Evolutionary conservation across 2,888 invertebrate genomes (phyloP).

Genomic region (Tenodera sinensis): DNA sequence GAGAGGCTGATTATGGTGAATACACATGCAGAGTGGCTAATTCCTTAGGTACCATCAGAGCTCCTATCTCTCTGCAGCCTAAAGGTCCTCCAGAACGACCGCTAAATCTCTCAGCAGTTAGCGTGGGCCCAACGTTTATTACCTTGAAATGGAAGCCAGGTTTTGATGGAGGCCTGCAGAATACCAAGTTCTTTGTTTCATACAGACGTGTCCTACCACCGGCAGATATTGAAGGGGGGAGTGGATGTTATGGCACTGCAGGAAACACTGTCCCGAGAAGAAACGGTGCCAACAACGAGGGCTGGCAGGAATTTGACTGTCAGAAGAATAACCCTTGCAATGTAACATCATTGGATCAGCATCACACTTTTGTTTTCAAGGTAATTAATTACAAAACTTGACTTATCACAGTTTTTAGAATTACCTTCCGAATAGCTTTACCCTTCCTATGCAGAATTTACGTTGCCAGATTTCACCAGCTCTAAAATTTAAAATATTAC

Average conservation of each 20-base stretch:
- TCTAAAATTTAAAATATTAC: too few relatives aligned
- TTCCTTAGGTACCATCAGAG: conserved; percentile 67
- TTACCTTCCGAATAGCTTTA: too few relatives aligned
- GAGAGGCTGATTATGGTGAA: conserved; percentile 84
- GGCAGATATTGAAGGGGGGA: conserved; percentile 54
- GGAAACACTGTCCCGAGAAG: conserved; percentile 23
- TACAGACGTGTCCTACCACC: conserved; percentile 63
- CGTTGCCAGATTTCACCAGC: too few relatives aligned
- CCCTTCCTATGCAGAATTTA: too few relatives aligned
- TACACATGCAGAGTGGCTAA: conserved; percentile 88
- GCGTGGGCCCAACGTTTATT: conserved; percentile 74
- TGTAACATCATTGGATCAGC: conserved; percentile 79
- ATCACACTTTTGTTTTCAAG: conserved; percentile 82
- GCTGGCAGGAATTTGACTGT: conserved; percentile 84
- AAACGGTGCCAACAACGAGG: conserved; percentile 43
- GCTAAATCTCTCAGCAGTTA: conserved; percentile 59
- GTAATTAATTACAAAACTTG: conserved; percentile 45
- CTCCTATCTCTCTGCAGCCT: conserved; percentile 74
- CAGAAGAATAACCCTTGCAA: conserved; percentile 84
- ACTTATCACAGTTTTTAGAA: too few relatives aligned
- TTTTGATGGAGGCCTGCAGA: conserved; percentile 83
- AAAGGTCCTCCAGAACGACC: conserved; percentile 87
- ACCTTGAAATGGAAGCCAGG: conserved; percentile 83
- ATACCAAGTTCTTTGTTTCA: conserved; percentile 83
- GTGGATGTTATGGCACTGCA: conserved; percentile 38